Conservation (phyloP, 2,888 invertebrate genomes). For the Drosophila histrio region DNA sequence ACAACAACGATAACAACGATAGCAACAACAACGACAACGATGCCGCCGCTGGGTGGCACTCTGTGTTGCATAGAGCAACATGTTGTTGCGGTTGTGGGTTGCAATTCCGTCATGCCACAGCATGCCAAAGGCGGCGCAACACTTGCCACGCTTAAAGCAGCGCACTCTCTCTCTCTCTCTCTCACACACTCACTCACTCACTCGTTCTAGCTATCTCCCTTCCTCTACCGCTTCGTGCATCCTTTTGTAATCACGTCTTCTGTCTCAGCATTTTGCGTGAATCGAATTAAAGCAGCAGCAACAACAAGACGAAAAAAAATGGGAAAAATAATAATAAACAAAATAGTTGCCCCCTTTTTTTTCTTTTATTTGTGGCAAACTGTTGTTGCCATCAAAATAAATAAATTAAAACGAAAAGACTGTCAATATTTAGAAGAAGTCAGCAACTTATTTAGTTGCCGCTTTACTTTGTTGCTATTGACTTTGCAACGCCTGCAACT, state of each 20-base stretch:
- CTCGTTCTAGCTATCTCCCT: not conserved
- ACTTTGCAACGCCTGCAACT: not conserved
- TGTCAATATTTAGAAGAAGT: conserved; percentile 15
- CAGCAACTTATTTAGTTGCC: conserved; percentile 5
- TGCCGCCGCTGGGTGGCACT: conserved; percentile 52
- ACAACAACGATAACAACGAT: conserved; percentile 17
- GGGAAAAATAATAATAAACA: conserved; percentile 3
- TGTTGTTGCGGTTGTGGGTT: conserved; percentile 42
- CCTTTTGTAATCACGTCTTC: not conserved
- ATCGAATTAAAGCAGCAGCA: conserved; percentile 19
- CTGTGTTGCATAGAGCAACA: conserved; percentile 21
- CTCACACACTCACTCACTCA: not conserved
- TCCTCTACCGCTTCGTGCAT: not conserved
- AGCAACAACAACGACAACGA: conserved; percentile 7
- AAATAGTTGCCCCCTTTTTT: not conserved
- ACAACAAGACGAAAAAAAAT: not conserved
- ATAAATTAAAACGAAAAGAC: conserved; percentile 11
- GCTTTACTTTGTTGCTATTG: conserved; percentile 12
- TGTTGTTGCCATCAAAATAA: conserved; percentile 3
- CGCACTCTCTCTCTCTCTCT: not conserved
- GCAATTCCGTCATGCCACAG: conserved; percentile 64
- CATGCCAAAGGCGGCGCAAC: conserved; percentile 62
- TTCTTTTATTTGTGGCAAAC: not conserved
- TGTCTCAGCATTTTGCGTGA: conserved; percentile 24
- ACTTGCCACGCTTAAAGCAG: conserved; percentile 52